Evolutionary conservation across 92 coral and sea anemone genomes (phyloP).

Genomic region (Isaurus tuberculatus): DNA sequence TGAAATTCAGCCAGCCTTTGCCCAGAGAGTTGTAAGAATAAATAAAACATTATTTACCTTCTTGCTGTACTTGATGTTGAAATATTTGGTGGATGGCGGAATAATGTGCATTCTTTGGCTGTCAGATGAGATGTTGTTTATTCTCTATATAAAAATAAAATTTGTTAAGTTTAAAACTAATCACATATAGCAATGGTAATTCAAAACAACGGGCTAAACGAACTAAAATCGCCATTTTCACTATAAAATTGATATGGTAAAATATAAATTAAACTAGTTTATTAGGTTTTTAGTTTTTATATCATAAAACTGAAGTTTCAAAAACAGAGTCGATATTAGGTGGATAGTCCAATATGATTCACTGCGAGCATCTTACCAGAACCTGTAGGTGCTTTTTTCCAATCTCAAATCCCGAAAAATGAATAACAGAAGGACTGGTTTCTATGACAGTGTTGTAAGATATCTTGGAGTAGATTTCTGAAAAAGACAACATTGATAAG

Average conservation of each 20-base stretch:
- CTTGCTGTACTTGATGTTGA: slow-evolving; percentile 90
- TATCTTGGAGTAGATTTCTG: slow-evolving; percentile 91
- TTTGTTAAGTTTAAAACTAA: not conserved
- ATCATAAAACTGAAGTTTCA: too few species aligned
- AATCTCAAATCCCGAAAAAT: slow-evolving; percentile 92
- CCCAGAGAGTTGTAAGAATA: too few species aligned
- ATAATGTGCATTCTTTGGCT: slow-evolving; percentile 98
- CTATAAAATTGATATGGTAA: too few species aligned
- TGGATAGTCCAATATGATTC: too few species aligned
- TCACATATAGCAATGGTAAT: too few species aligned
- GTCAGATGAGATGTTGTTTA: slow-evolving; percentile 90
- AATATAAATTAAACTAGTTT: too few species aligned
- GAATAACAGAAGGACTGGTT: slow-evolving; percentile 86
- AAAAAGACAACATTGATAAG: slow-evolving; percentile 23
- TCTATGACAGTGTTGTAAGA: slow-evolving; percentile 85
- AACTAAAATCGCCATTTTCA: too few species aligned
- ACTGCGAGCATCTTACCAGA: slow-evolving; percentile 70
- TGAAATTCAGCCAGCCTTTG: too few species aligned
- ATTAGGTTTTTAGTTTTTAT: too few species aligned
- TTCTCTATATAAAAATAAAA: slow-evolving; percentile 70
- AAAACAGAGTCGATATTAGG: too few species aligned
- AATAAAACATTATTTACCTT: slow-evolving; percentile 66
- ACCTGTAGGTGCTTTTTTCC: slow-evolving; percentile 78
- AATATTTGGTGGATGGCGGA: slow-evolving; percentile 94
- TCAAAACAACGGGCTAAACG: too few species aligned